Evolutionary conservation across 2,888 invertebrate species (phyloP), one percentile per base, ranked within the genome.

Genomic region (Catocala fraxini): DNA sequence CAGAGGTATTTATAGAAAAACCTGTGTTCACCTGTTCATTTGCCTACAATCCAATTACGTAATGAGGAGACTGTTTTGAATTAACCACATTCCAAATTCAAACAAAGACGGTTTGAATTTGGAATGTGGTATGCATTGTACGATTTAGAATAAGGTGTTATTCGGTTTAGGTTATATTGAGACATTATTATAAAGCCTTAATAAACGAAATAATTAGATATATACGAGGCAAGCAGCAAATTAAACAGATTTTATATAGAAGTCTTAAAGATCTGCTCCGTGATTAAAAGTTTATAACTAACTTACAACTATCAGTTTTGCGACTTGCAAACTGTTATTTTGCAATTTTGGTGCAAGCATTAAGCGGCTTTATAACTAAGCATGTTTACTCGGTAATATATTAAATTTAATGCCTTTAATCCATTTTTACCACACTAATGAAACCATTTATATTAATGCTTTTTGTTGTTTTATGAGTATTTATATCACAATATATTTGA

Each of bases 1-100:
- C 61, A 35, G 52, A 11, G 68, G 71, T 79, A 79, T 78, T 77
- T 78, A 83, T 82, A 79, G 81, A 84, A 83, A 85, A 87, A 84
- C 79, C 75, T 73, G 74, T 74, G 72, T 80, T 85, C 84, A 77
- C 70, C 68, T 66, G 79, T 65, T 70, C 48, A 59, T 58, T 63
- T 59, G 47, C 54, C 51, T 55, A 51, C 33, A 45, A 15, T 9
- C 54, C 43, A 41, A 54, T 65, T 51, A 62, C 51, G 55, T 51
- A 57, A 57, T 35, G 5, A 35, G 25, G 39, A 51, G 51, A 58
- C 45, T 10, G 45, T 25, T 63, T 61, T 54, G 45, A 45, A 58
- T 63, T 33, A 55, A 34, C 46, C 25, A 42, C 63, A 63, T 63
- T 59, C 58, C 58, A 33, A 59, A 58, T 58, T 51, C 46, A n/a